Evolutionary conservation across 2,888 invertebrate species (phyloP).

Genomic region (Agonopterix arenella): DNA sequence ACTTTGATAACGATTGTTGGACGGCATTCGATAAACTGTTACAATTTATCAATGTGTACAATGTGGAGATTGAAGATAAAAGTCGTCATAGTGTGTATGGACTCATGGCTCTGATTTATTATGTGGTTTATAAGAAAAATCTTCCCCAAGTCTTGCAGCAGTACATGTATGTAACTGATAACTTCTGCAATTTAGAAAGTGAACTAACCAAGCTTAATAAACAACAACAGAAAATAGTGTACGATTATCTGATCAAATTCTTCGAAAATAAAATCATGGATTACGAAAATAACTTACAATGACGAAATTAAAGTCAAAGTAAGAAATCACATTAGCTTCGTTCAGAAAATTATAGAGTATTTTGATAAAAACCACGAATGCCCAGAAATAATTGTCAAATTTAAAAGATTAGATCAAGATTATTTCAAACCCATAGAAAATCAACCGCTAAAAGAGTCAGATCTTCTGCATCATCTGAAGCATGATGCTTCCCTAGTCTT

Average conservation of each 20-base stretch:
- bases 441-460: not conserved
- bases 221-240: not conserved
- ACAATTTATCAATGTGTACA: conserved; percentile 12
- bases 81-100: not conserved
- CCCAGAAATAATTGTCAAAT: not conserved
- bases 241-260: not conserved
- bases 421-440: not conserved
- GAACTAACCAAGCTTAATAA: not conserved
- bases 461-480: not conserved
- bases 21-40: conserved; percentile 36
- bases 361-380: not conserved
- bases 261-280: not conserved
- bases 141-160: conserved; percentile 21
- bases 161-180: not conserved
- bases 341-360: not conserved
- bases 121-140: conserved; percentile 29
- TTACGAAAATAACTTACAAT: not conserved
- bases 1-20: conserved; percentile 43
- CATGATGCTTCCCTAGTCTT: not conserved
- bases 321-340: not conserved
- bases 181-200: not conserved
- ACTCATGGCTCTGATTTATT: conserved; percentile 27
- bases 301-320: not conserved
- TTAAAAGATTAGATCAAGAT: not conserved
- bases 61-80: conserved; percentile 23